Evolutionary conservation across 2,113 vertebrate genomes (phyloP), one percentile per base, ranked within the genome.

Genomic region (Osmerus eperlanus): DNA sequence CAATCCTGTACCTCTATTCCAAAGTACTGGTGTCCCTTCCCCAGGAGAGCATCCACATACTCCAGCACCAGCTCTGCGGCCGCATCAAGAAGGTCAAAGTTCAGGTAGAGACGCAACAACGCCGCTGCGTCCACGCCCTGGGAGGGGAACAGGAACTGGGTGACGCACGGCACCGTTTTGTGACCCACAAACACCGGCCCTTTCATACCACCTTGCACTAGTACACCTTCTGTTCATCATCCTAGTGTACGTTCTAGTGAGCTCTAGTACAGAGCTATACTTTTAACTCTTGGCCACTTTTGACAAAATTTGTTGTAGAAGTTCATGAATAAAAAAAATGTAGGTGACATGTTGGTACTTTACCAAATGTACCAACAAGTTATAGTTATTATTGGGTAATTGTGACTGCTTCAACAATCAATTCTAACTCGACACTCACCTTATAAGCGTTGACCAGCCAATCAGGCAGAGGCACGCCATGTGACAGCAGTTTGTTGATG

Each of bases 401-500:
- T 36, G 32, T 4, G 32, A 36, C 32, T 36, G 7, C 32, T 36
- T 13, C 16, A 29, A 28, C 12, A 25, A 0, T 62, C 25, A 28
- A 0, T 7, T 41, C 16, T 41, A 36, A 19, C 15, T 56, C n/a
- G 6, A 18, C 54, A 18, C 81, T 86, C 77, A 96, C 97, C 94
- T 99, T 99, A 82, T 95, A 98, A 21, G 92, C 94, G 75, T 93
- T 95, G 56, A 95, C 86, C 75, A 99, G 91, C 96, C 97, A 99
- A 80, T 94, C 96, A 67, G 97, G 97, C 61, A 95, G 89, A 1
- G 97, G 96, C 0, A 95, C 89, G 0, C 95, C 95, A 0, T 98
- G 96, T 0, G 94, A 94, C 82, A 99, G 80, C 74, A 99, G 92
- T 88, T 96, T 97, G 86, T 93, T 94, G 87, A 99, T 95, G 70